Conservation (phyloP, 2,113 vertebrate species). For the Stictonetta naevosa region DNA sequence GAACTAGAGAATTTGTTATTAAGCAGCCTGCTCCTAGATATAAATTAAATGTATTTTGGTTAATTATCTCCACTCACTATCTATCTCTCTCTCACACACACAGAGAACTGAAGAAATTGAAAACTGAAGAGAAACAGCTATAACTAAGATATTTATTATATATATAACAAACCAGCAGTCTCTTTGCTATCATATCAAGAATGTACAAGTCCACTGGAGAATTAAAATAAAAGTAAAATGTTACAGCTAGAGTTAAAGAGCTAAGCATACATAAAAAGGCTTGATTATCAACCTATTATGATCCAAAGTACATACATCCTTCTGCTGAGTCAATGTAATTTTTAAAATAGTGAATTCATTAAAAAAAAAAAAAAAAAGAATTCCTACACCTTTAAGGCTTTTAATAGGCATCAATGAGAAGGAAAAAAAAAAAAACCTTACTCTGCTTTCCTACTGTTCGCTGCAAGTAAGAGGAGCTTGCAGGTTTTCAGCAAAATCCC, state of each 20-base stretch:
- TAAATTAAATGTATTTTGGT: background rate
- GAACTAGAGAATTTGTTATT: background rate
- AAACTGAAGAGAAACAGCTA: background rate
- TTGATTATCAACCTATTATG: background rate
- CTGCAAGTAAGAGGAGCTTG: background rate
- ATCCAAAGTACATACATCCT: background rate
- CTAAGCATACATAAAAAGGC: background rate
- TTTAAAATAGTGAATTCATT: background rate
- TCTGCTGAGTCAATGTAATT: slow-evolving; percentile 10
- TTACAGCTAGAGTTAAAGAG: background rate
- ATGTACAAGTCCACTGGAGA: background rate
- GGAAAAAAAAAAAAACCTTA: background rate
- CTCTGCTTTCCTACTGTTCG: background rate
- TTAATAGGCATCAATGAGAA: background rate
- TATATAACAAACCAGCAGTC: background rate
- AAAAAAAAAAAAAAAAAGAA: background rate
- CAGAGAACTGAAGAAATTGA: background rate
- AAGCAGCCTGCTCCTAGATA: background rate
- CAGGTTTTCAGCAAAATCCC: slow-evolving; percentile 34
- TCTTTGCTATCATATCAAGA: background rate
- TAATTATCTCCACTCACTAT: background rate
- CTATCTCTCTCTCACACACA: background rate
- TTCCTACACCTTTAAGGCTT: background rate
- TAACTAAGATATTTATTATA: background rate
- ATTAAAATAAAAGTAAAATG: background rate